Evolutionary conservation across 1,140 invertebrate species (phyloP).

Genomic region (Brachionus sp.): DNA sequence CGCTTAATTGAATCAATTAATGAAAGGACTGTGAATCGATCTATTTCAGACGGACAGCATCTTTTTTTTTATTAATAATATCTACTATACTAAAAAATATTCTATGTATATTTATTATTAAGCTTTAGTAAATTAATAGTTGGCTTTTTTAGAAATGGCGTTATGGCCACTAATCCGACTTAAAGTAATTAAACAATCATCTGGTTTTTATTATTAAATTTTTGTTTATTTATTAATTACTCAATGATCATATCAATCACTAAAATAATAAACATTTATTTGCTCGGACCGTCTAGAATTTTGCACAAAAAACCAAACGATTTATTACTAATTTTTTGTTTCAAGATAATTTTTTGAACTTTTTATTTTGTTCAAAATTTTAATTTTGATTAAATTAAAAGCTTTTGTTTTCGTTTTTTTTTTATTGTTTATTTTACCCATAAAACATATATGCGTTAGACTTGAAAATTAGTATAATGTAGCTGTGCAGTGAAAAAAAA

Average conservation of each 20-base stretch:
- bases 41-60: not conserved
- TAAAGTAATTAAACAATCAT: not conserved
- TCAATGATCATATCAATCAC: slow-evolving; percentile 1
- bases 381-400: too few relatives aligned
- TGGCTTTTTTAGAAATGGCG: not conserved
- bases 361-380: not conserved
- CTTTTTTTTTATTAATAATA: not conserved
- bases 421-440: not conserved
- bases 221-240: slow-evolving; percentile 7
- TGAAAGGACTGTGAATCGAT: not conserved
- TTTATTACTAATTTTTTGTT: too few relatives aligned
- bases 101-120: not conserved
- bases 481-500: not conserved
- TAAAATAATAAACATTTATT: slow-evolving; percentile 1
- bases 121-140: not conserved
- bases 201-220: not conserved
- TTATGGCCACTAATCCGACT: not conserved
- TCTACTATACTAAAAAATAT: not conserved
- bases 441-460: not conserved
- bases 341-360: too few relatives aligned
- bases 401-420: not conserved
- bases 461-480: not conserved
- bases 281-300: not conserved
- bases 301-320: not conserved
- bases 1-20: not conserved